These are phyloP conservation scores for Parnassius orleans DNA, from an alignment of 2,888 invertebrate species.

Conservation along the genomic window DNA sequence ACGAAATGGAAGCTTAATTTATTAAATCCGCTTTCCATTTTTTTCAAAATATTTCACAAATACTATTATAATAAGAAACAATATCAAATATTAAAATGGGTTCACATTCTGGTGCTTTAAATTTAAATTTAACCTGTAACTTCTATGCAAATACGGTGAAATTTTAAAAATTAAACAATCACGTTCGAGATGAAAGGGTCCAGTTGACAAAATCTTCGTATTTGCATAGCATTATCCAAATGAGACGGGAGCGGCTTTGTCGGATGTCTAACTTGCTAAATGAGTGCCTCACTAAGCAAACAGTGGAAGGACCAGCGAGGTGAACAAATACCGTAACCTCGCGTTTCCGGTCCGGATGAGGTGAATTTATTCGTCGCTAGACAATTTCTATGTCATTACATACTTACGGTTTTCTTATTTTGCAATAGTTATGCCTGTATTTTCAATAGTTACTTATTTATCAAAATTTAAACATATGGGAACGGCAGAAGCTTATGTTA, in stretches of 20 bases:
- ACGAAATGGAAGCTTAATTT: no score
- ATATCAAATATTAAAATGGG: not conserved
- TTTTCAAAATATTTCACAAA: no score
- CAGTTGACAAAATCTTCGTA: slow-evolving; percentile 45
- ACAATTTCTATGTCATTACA: not conserved
- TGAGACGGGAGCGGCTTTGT: slow-evolving; percentile 56
- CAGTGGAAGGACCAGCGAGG: slow-evolving; percentile 44
- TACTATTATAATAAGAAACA: no score
- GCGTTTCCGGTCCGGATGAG: slow-evolving; percentile 31
- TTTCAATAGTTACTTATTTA: no score
- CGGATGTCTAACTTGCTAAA: slow-evolving; percentile 69
- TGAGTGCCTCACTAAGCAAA: slow-evolving; percentile 66
- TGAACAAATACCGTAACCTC: slow-evolving; percentile 47
- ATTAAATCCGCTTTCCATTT: no score
- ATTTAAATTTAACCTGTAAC: not conserved
- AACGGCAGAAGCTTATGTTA: no score
- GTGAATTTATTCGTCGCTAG: slow-evolving; percentile 3
- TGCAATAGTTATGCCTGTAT: no score
- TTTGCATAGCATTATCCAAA: slow-evolving; percentile 71
- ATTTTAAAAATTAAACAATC: slow-evolving; percentile 24
- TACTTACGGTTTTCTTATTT: not conserved
- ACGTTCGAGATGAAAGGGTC: slow-evolving; percentile 34
- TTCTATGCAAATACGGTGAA: not conserved
- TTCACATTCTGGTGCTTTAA: no score
- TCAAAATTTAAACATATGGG: no score